Conservation (phyloP, 2,797 vertebrate species). For the Bovichtus variegatus region DNA sequence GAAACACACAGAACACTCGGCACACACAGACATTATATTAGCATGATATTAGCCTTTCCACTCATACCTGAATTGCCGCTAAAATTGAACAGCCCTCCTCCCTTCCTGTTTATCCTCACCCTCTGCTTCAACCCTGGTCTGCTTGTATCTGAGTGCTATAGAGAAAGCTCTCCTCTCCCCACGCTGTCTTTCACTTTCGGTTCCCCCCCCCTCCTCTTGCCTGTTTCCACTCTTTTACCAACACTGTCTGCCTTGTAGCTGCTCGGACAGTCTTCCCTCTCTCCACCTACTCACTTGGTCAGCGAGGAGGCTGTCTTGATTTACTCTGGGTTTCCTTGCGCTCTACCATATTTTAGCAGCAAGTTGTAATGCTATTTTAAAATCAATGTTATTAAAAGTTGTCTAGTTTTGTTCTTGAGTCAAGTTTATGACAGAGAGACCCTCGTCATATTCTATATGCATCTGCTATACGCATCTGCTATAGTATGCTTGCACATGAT, state of each 20-base stretch:
- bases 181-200: conserved; percentile 31
- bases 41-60: conserved; percentile 33
- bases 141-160: conserved; percentile 37
- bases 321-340: conserved; percentile 15
- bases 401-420: not conserved
- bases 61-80: conserved; percentile 72
- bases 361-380: not conserved
- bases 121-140: conserved; percentile 48
- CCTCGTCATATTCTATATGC: not conserved
- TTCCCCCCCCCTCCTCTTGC: conserved; percentile 6
- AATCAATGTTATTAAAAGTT: not conserved
- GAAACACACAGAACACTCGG: conserved; percentile 18
- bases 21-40: not conserved
- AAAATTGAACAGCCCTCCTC: conserved; percentile 67
- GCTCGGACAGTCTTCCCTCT: conserved; percentile 22
- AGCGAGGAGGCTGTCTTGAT: conserved; percentile 20
- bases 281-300: conserved; percentile 28
- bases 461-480: not conserved
- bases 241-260: conserved; percentile 23
- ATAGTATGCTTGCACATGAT: not conserved
- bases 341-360: not conserved
- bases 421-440: conserved; percentile 1
- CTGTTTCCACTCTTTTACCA: conserved; percentile 32
- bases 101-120: conserved; percentile 21
- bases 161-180: conserved; percentile 45